phyloP scores from a whole-genome alignment of 2,888 invertebrate genomes.

The Agrotis ipsilon region DNA sequence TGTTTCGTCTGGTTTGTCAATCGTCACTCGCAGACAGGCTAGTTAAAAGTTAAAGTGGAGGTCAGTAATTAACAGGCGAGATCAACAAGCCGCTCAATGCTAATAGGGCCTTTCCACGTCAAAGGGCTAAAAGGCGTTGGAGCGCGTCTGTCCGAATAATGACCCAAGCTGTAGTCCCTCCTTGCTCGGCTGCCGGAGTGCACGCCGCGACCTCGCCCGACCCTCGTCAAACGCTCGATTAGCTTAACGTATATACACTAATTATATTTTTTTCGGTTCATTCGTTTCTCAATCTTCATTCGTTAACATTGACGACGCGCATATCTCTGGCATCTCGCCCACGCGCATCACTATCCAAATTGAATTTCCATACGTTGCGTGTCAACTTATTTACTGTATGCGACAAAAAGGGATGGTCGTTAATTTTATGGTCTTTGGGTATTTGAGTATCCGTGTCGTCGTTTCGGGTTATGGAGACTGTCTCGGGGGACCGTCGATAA shows the following conservation, averaged over 20 bases:
- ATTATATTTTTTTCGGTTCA: slow-evolving; percentile 82
- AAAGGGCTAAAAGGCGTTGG: slow-evolving; percentile 89
- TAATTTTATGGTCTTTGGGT: slow-evolving; percentile 71
- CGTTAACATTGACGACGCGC: slow-evolving; percentile 74
- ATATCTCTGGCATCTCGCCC: slow-evolving; percentile 79
- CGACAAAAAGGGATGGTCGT: slow-evolving; percentile 71
- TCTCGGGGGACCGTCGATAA: slow-evolving; percentile 49
- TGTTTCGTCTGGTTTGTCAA: slow-evolving; percentile 68
- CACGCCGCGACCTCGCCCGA: slow-evolving; percentile 83
- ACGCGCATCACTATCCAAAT: slow-evolving; percentile 78
- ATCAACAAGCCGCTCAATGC: slow-evolving; percentile 89
- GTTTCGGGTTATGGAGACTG: slow-evolving; percentile 61
- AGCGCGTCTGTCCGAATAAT: slow-evolving; percentile 90
- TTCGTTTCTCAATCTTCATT: slow-evolving; percentile 73
- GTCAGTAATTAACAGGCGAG: slow-evolving; percentile 89
- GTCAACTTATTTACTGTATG: slow-evolving; percentile 76
- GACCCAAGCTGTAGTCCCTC: slow-evolving; percentile 83
- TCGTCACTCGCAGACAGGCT: slow-evolving; percentile 68
- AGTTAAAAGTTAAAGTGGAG: slow-evolving; percentile 81
- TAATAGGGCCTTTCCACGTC: slow-evolving; percentile 90
- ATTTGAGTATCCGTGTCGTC: slow-evolving; percentile 67
- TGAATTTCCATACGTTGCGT: slow-evolving; percentile 77
- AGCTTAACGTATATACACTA: slow-evolving; percentile 85
- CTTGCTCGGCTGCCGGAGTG: slow-evolving; percentile 72
- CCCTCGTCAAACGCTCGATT: slow-evolving; percentile 90